Percentiles rank a stretch among this genome's conserved stretches.
phyloP scores from a whole-genome alignment of 2,888 invertebrate genomes.

The Ennomos quercinarius region DNA sequence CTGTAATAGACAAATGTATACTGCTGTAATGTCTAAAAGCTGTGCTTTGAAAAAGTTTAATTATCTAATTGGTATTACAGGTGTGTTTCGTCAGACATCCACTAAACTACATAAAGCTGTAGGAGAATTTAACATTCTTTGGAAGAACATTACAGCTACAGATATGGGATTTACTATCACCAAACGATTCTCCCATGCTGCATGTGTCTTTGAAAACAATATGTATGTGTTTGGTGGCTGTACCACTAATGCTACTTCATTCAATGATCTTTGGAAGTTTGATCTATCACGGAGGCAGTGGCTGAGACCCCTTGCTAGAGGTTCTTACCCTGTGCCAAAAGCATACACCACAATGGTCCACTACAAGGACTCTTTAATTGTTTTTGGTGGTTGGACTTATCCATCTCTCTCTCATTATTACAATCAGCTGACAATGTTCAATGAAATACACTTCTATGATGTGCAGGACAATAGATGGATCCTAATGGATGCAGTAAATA shows the following conservation, averaged over 20 bases:
- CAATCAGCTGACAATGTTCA: conserved; percentile 95
- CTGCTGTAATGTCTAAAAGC: neutral
- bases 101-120: conserved; percentile 92
- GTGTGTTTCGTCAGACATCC: conserved; percentile 91
- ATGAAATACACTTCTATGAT: conserved; percentile 96
- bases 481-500: conserved; percentile 86
- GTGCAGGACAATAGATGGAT: conserved; percentile 93
- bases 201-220: conserved; percentile 92
- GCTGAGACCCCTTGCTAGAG: conserved; percentile 93
- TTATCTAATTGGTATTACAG: conserved; percentile 76
- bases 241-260: conserved; percentile 96
- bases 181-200: conserved; percentile 96
- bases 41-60: neutral
- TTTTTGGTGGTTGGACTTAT: conserved; percentile 98
- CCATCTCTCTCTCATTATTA: conserved; percentile 94
- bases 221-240: conserved; percentile 99
- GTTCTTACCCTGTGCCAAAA: conserved; percentile 97
- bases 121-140: conserved; percentile 90
- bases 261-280: conserved; percentile 98
- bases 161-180: conserved; percentile 91
- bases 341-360: conserved; percentile 97
- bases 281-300: conserved; percentile 94
- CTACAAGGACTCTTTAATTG: conserved; percentile 92
- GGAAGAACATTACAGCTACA: conserved; percentile 87
- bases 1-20: neutral